Evolutionary conservation across 1,140 invertebrate species (phyloP).

Genomic region (Notospermus geniculatus): DNA sequence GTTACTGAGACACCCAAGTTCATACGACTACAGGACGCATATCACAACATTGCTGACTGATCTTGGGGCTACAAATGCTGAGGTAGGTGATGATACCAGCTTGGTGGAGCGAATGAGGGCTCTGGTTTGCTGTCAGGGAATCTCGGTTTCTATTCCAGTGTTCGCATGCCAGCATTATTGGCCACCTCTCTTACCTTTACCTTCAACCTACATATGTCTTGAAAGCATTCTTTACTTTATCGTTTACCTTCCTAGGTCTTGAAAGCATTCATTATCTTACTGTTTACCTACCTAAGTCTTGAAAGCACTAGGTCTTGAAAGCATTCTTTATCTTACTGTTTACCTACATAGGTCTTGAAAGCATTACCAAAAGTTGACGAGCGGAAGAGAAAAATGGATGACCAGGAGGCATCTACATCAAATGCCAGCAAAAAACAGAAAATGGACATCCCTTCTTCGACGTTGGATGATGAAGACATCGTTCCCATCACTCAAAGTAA

Average conservation of each 20-base stretch:
- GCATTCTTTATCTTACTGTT: neutral
- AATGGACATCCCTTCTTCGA: slow-evolving; percentile 20
- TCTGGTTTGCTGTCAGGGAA: no score
- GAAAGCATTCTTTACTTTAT: no score
- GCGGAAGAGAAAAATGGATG: slow-evolving; percentile 40
- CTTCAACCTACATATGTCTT: no score
- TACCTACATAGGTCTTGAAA: slow-evolving; percentile 54
- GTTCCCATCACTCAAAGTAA: neutral
- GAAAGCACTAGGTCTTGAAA: slow-evolving; percentile 50
- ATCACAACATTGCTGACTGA: slow-evolving; percentile 85
- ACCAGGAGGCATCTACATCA: slow-evolving; percentile 23
- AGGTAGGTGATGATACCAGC: no score
- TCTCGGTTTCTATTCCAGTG: no score
- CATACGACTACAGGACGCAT: slow-evolving; percentile 72
- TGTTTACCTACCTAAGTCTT: slow-evolving; percentile 46
- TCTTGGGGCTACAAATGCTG: slow-evolving; percentile 82
- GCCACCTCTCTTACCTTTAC: no score
- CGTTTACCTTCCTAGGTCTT: no score
- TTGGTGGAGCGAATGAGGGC: no score
- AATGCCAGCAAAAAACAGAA: slow-evolving; percentile 38
- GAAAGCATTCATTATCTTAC: neutral
- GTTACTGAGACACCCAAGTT: slow-evolving; percentile 82
- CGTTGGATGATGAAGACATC: no score
- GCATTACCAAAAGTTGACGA: slow-evolving; percentile 60
- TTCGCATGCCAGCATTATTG: no score